phyloP scores from a whole-genome alignment of 92 coral and sea anemone genomes.

The Siderastrea radians region DNA sequence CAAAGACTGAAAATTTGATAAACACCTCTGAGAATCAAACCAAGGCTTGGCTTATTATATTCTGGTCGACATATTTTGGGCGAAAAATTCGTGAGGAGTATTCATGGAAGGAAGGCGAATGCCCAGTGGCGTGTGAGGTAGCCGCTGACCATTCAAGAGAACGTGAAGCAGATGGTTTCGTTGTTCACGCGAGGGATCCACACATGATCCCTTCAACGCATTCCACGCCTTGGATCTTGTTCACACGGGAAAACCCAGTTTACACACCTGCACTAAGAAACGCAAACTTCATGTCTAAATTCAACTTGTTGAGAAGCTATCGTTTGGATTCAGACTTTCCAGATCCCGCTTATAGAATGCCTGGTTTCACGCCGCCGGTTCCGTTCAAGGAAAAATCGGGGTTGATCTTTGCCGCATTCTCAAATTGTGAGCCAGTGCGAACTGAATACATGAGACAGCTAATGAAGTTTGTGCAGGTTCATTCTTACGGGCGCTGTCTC shows the following conservation, averaged over 20 bases:
- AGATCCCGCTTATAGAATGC: conserved; percentile 11
- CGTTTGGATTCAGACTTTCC: conserved; percentile 58
- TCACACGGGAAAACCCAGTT: conserved; percentile 33
- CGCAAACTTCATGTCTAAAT: neutral
- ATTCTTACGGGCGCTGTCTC: conserved; percentile 54
- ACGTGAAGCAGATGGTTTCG: conserved; percentile 20
- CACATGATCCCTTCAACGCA: neutral
- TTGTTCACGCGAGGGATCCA: conserved; percentile 42
- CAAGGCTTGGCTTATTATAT: conserved; percentile 8
- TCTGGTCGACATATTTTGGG: conserved; percentile 45
- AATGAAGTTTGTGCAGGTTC: neutral
- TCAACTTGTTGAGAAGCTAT: conserved; percentile 22
- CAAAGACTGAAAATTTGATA: no score
- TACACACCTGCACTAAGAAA: conserved; percentile 13
- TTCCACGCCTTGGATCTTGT: conserved; percentile 17
- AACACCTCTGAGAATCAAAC: neutral
- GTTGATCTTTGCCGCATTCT: no score
- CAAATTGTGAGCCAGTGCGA: no score
- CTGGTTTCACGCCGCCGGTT: conserved; percentile 29
- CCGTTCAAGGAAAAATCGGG: conserved; percentile 54
- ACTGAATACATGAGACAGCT: no score
- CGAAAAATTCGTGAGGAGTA: no score
- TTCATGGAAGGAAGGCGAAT: no score
- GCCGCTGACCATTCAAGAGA: conserved; percentile 17
- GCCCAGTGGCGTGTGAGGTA: neutral